Evolutionary conservation across 1,140 invertebrate species (phyloP).

Genomic region (Delia radicum): DNA sequence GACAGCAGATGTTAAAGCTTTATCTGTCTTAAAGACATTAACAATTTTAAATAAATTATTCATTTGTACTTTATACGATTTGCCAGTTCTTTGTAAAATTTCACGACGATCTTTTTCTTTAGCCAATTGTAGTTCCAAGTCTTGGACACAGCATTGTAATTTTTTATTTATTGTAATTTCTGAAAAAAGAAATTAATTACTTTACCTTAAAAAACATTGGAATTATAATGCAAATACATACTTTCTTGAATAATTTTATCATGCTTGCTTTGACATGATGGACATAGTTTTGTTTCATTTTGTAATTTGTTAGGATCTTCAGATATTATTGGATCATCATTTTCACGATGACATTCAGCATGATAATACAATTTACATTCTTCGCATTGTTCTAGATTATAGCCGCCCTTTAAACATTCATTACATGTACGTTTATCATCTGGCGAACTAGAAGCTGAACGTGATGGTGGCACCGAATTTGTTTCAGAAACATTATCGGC

Average conservation of each 20-base stretch:
- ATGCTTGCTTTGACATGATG: slow-evolving; percentile 19
- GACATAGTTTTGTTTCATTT: slow-evolving; percentile 17
- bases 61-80: slow-evolving; percentile 31
- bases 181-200: neutral
- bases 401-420: slow-evolving; percentile 28
- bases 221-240: neutral
- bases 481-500: slow-evolving; percentile 18
- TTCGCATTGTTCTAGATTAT: slow-evolving; percentile 21
- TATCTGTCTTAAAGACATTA: slow-evolving; percentile 26
- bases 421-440: slow-evolving; percentile 31
- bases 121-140: slow-evolving; percentile 26
- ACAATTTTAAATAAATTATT: slow-evolving; percentile 30
- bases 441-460: slow-evolving; percentile 29
- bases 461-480: slow-evolving; percentile 14
- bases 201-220: neutral
- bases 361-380: slow-evolving; percentile 30
- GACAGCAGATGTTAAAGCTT: neutral
- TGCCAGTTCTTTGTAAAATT: slow-evolving; percentile 20
- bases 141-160: neutral
- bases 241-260: slow-evolving; percentile 16
- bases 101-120: slow-evolving; percentile 25
- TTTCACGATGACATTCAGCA: slow-evolving; percentile 26
- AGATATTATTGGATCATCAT: neutral
- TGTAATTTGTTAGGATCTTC: neutral
- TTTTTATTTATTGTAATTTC: neutral